A percentile compares a stretch with the other conserved stretches of the same genome.
These are phyloP conservation scores for fruit fly (Drosophila melanogaster) DNA, from an alignment of 1,140 invertebrate species.

Conservation along the genomic window Release_6_plus_ISO1_MT NT_033777.3:11705001-11705500, in stretches of 20 bases:
- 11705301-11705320: conserved; percentile 9
- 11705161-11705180: too few relatives aligned
- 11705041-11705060: not conserved
- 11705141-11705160: conserved; percentile 25
- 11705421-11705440: conserved; percentile 32
- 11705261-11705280: conserved; percentile 37
- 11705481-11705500: conserved; percentile 57
- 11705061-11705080: not conserved
- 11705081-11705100: conserved; percentile 30
- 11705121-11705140: conserved; percentile 69
- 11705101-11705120: conserved; percentile 20
- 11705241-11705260: conserved; percentile 71
- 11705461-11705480: conserved; percentile 33
- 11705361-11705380: conserved; percentile 63
- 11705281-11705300: conserved; percentile 72
- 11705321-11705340: conserved; percentile 22
- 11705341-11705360: conserved; percentile 59
- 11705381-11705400: conserved; percentile 60
- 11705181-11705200: conserved; percentile 33
- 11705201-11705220: conserved; percentile 78
- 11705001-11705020: too few relatives aligned
- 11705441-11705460: conserved; percentile 48
- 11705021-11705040: too few relatives aligned
- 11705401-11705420: conserved; percentile 75
- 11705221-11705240: conserved; percentile 46